A percentile compares a stretch with the other conserved stretches of the same genome.
phyloP scores from a whole-genome alignment of 2,113 vertebrate species.

The Patagioenas fasciata region DNA sequence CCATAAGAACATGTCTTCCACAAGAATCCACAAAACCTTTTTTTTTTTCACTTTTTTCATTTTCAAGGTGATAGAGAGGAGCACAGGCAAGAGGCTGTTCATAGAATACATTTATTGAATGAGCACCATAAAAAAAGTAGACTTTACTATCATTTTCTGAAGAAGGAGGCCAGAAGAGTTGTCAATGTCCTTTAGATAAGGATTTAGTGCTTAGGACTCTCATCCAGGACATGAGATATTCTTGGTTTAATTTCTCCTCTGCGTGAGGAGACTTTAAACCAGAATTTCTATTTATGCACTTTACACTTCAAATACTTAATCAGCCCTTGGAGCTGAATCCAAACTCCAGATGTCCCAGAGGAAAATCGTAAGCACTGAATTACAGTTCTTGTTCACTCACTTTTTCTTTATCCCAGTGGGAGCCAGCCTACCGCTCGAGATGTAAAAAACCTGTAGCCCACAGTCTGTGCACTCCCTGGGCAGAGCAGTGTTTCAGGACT shows the following conservation, averaged over 20 bases:
- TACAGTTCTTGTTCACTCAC: not conserved
- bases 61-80: not conserved
- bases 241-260: constrained; percentile 7
- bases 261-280: not conserved
- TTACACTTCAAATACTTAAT: constrained; percentile 38
- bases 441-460: not conserved
- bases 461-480: not conserved
- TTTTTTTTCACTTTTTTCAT: not conserved
- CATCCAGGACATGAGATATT: not conserved
- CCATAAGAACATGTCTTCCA: not conserved
- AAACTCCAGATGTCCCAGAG: constrained; percentile 12
- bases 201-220: not conserved
- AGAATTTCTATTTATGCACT: constrained; percentile 13
- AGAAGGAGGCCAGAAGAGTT: not conserved
- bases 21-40: not conserved
- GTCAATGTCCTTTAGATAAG: not conserved
- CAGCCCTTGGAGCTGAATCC: not conserved
- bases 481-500: not conserved
- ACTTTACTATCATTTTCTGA: not conserved
- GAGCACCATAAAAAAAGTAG: not conserved
- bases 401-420: not conserved
- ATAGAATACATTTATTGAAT: not conserved
- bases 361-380: not conserved
- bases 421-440: not conserved
- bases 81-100: not conserved